Percentiles rank a stretch among this genome's conserved stretches.
phyloP scores from a whole-genome alignment of 2,888 invertebrate genomes.

The Nebria brevicollis region DNA sequence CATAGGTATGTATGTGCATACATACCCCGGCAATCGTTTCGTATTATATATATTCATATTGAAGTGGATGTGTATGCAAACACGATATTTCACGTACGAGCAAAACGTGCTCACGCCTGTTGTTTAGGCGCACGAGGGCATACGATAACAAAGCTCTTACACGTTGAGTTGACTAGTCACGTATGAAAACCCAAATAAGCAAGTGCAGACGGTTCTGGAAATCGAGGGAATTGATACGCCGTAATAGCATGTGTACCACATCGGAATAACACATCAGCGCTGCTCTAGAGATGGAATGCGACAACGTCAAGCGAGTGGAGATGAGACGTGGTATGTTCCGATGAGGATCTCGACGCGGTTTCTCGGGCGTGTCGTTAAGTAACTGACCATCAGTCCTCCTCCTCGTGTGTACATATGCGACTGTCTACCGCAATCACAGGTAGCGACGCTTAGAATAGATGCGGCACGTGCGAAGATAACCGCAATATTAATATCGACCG shows the following conservation, averaged over 20 bases:
- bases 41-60: background rate
- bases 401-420: background rate
- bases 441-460: constrained; percentile 5
- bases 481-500: constrained; percentile 46
- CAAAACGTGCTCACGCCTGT: background rate
- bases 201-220: constrained; percentile 34
- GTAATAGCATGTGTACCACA: constrained; percentile 10
- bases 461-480: constrained; percentile 45
- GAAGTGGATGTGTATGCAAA: background rate
- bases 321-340: background rate
- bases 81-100: background rate
- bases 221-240: constrained; percentile 39
- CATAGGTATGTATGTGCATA: background rate
- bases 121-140: background rate
- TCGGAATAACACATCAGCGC: constrained; percentile 14
- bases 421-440: background rate
- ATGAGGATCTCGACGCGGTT: background rate
- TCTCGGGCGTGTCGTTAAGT: background rate
- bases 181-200: constrained; percentile 37
- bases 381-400: background rate
- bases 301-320: background rate
- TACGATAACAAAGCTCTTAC: background rate
- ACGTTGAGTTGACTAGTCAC: constrained; percentile 14
- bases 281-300: background rate
- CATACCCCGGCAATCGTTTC: background rate